Evolutionary conservation across 92 coral and sea anemone species (phyloP).

Genomic region (Montipora capitata): DNA sequence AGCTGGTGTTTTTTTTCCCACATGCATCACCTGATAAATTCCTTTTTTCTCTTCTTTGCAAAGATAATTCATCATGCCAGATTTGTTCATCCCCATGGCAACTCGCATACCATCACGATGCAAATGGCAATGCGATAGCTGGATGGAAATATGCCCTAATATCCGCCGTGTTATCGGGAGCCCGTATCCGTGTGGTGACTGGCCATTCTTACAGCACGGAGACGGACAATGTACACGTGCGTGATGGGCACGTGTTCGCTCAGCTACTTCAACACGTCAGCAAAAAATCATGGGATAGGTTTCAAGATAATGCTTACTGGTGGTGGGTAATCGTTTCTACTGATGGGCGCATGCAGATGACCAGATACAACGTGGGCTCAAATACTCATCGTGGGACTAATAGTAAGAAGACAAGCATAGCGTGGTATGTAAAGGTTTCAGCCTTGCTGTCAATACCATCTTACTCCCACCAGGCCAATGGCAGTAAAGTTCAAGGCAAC

Average conservation of each 20-base stretch:
- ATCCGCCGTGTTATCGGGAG: slow-evolving; percentile 88
- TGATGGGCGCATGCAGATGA: slow-evolving; percentile 53
- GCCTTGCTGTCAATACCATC: slow-evolving; percentile 44
- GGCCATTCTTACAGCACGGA: slow-evolving; percentile 58
- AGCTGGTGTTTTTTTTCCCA: too few relatives aligned
- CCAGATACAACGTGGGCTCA: slow-evolving; percentile 87
- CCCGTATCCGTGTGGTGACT: slow-evolving; percentile 79
- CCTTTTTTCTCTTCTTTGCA: background rate
- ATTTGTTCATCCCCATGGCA: slow-evolving; percentile 67
- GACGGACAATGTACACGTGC: slow-evolving; percentile 76
- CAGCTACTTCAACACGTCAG: slow-evolving; percentile 86
- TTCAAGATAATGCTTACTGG: slow-evolving; percentile 84
- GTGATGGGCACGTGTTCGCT: slow-evolving; percentile 79
- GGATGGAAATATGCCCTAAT: slow-evolving; percentile 82
- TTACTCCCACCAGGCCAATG: slow-evolving; percentile 73
- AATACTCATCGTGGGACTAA: slow-evolving; percentile 55
- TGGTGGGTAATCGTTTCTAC: slow-evolving; percentile 77
- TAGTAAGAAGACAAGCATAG: slow-evolving; percentile 34
- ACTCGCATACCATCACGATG: slow-evolving; percentile 72
- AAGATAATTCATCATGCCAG: background rate
- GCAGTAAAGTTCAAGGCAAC: slow-evolving; percentile 65
- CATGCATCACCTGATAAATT: background rate
- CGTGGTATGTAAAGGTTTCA: slow-evolving; percentile 78
- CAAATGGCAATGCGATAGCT: slow-evolving; percentile 59
- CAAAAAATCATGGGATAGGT: slow-evolving; percentile 77